These are phyloP conservation scores for Ormia ochracea DNA, from an alignment of 2,888 invertebrate genomes.

Conservation along the genomic window DNA sequence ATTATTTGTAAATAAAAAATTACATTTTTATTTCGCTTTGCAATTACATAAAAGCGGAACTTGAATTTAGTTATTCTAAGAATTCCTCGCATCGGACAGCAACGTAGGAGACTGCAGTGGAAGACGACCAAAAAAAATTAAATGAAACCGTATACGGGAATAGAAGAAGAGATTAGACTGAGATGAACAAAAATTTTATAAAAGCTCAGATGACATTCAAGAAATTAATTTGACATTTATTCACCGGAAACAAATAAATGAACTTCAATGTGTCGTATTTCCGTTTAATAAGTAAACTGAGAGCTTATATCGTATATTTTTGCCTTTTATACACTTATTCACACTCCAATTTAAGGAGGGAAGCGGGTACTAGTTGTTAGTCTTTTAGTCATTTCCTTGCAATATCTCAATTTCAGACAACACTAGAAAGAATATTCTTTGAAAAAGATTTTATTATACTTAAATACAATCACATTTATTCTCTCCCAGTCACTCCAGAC, in stretches of 20 bases:
- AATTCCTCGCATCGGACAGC: not conserved
- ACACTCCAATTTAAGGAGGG: not conserved
- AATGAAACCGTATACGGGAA: not conserved
- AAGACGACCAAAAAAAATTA: not conserved
- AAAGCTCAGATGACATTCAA: constrained; percentile 42
- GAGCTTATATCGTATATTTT: constrained; percentile 5
- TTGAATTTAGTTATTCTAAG: not conserved
- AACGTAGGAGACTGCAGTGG: not conserved
- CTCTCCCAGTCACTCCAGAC: no score
- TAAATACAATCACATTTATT: constrained; percentile 1
- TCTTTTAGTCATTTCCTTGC: constrained; percentile 3
- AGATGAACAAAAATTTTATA: not conserved
- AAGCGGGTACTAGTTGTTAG: not conserved
- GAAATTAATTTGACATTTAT: constrained; percentile 54
- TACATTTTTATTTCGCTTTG: not conserved
- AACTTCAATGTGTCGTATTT: constrained; percentile 51
- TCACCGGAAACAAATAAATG: constrained; percentile 51
- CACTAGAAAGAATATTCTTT: constrained; percentile 16
- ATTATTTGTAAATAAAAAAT: constrained; percentile 10
- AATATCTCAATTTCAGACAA: not conserved
- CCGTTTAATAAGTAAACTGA: constrained; percentile 41
- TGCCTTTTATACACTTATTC: not conserved
- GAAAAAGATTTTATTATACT: not conserved
- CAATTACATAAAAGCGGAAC: not conserved
- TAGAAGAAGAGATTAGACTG: not conserved